Evolutionary conservation across 1,140 invertebrate species (phyloP).

Genomic region (Pogonus chalceus): DNA sequence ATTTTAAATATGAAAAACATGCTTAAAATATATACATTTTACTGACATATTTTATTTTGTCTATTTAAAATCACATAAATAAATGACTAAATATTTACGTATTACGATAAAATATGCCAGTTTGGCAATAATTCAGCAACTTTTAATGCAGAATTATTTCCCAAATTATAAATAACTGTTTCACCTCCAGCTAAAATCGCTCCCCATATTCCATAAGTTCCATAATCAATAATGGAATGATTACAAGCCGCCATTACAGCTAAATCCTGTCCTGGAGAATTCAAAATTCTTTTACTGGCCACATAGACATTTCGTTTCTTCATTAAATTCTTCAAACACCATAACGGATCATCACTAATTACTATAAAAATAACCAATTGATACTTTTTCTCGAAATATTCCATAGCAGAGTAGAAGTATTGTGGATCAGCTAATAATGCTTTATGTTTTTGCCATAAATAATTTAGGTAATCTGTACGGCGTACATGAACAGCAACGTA

Average conservation of each 20-base stretch:
- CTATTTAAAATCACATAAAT: too few species aligned
- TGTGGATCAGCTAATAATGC: conserved; percentile 39
- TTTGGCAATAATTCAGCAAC: conserved; percentile 45
- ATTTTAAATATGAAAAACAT: too few species aligned
- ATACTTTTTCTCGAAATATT: conserved; percentile 44
- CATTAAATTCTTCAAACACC: conserved; percentile 45
- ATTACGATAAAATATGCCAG: conserved; percentile 36
- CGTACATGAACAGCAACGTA: conserved; percentile 50
- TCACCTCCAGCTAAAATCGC: conserved; percentile 53
- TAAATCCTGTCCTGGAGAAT: conserved; percentile 47
- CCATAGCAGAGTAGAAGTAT: conserved; percentile 47
- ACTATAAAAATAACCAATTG: conserved; percentile 44
- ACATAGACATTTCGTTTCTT: conserved; percentile 41
- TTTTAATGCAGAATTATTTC: conserved; percentile 41
- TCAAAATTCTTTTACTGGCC: conserved; percentile 34
- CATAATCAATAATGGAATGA: conserved; percentile 58
- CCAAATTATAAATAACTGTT: conserved; percentile 47
- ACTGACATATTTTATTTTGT: too few species aligned
- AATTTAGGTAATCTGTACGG: conserved; percentile 48
- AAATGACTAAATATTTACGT: background rate
- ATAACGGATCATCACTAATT: conserved; percentile 50
- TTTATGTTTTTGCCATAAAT: conserved; percentile 42
- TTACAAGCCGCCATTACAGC: conserved; percentile 54
- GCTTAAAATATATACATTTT: too few species aligned
- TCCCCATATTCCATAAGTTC: conserved; percentile 59